Percentiles rank a stretch among this genome's conserved stretches.
Evolutionary conservation across 2,113 vertebrate species (phyloP).

Genomic region (Empidonax traillii): DNA sequence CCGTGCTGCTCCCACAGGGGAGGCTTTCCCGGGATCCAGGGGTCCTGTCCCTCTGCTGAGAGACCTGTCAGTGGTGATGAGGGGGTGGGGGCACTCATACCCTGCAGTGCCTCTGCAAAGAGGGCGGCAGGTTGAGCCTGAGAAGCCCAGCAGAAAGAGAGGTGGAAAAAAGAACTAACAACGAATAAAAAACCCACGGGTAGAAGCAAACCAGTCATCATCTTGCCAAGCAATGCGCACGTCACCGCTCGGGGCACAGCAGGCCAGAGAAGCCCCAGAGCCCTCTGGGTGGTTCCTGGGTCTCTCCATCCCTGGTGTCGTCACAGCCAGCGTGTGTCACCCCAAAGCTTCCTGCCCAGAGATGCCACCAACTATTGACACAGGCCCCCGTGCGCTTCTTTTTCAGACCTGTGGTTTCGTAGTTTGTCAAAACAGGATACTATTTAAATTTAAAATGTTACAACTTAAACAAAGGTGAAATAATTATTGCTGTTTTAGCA

Average conservation of each 20-base stretch:
- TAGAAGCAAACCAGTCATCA: background rate
- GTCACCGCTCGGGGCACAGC: background rate
- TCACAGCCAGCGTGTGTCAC: slow-evolving; percentile 29
- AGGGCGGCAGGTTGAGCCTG: background rate
- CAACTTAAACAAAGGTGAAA: slow-evolving; percentile 61
- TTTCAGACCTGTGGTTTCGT: slow-evolving; percentile 81
- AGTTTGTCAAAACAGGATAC: slow-evolving; percentile 90
- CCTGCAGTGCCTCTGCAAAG: background rate
- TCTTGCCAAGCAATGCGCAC: background rate
- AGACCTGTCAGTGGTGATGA: background rate
- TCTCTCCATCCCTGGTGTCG: background rate
- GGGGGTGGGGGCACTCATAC: background rate
- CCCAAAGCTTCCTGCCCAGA: slow-evolving; percentile 80
- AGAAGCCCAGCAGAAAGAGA: background rate
- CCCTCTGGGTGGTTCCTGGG: background rate
- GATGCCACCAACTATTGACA: slow-evolving; percentile 65
- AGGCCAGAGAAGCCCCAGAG: background rate
- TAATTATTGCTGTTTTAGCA: slow-evolving; percentile 68
- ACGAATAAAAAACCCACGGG: background rate
- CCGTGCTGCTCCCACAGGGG: background rate
- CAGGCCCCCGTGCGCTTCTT: slow-evolving; percentile 47
- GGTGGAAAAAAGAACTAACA: background rate
- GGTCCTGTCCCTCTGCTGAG: background rate
- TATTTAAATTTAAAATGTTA: slow-evolving; percentile 75
- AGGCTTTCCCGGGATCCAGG: background rate